Evolutionary conservation across 2,113 vertebrate genomes (phyloP).

Genomic region (Kryptolebias marmoratus): DNA sequence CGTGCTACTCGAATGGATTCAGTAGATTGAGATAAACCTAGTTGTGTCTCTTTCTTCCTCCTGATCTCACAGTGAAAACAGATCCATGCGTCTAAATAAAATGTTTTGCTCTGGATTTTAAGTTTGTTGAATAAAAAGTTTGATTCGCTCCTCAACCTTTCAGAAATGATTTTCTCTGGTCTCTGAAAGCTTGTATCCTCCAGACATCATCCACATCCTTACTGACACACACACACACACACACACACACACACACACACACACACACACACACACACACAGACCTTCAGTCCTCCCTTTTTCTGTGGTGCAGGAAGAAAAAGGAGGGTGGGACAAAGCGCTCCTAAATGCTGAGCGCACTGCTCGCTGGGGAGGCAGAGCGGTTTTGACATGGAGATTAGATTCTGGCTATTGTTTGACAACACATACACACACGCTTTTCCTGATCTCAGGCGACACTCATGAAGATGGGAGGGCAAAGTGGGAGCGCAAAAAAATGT

Average conservation of each 20-base stretch:
- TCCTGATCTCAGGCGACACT: constrained; percentile 39
- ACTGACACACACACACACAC: neutral
- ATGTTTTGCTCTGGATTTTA: neutral
- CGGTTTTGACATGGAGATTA: constrained; percentile 99
- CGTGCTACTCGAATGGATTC: constrained; percentile 88
- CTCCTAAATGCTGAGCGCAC: constrained; percentile 97
- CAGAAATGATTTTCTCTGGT: constrained; percentile 20
- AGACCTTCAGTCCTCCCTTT: constrained; percentile 53
- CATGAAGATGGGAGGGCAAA: constrained; percentile 20
- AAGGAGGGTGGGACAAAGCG: constrained; percentile 88
- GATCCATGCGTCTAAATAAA: neutral
- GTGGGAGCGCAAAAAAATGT: constrained; percentile 7
- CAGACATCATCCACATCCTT: constrained; percentile 33
- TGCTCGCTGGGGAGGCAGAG: constrained; percentile 95
- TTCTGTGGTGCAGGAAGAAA: constrained; percentile 96
- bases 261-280: constrained; percentile 30
- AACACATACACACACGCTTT: constrained; percentile 59
- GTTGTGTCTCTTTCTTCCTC: constrained; percentile 66
- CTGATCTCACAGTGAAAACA: constrained; percentile 81
- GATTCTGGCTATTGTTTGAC: constrained; percentile 93
- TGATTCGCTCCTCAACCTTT: constrained; percentile 64
- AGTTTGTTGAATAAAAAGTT: neutral
- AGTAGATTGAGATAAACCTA: constrained; percentile 94
- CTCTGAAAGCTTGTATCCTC: constrained; percentile 79
- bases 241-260: too few relatives aligned